Base-by-base conservation (phyloP, 2,797 vertebrate species). In the Cyclura pinguis region DNA sequence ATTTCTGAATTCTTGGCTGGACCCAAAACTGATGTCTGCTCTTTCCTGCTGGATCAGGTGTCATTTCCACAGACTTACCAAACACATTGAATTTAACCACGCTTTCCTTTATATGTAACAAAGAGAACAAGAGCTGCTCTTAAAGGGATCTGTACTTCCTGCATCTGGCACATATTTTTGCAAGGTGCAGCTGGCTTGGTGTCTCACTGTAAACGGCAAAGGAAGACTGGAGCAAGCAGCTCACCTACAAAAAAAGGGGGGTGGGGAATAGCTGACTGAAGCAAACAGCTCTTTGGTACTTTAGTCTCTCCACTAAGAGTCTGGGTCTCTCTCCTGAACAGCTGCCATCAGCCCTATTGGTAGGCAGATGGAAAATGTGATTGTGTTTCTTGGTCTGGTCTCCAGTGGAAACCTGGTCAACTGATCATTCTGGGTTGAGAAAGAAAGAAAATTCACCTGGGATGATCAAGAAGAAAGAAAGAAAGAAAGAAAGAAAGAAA, bases 1-100 rank as follows among this genome's bases (percentile, higher is more conserved):
- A 84, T 92, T 92, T 88, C 76, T 74, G 62, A 74, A 86, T 80
- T 81, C 86, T 69, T 85, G 88, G 55, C 76, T 57, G 35, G 81
- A n/a, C 59, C 29, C 52, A 50, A 76, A 29, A 42, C 32, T 84
- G 50, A 64, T 62, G 81, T 32, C 74, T 62, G 24, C 73, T 67
- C 47, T 73, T 80, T 91, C 91, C 87, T 86, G 47, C 50, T 85
- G 85, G 80, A 87, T 83, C 73, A 80, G 42, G 80, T 74, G 85
- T 50, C 73, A 12, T 89, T 78, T 87, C 29, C 69, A 67, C 50
- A 84, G 59, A 84, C 38, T 87, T 89, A 78, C 80, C 20, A 74
- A 85, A 85, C 12, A 50, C 64, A 69, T 90, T 57, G 13, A 64
- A 80, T 85, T 35, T 18, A 1, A 7, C 0, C 0, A 0, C 4